A percentile compares a stretch with the other conserved stretches of the same genome.
These are phyloP conservation scores for Casuarius casuarius DNA, from an alignment of 2,113 vertebrate species.

Conservation along the genomic window DNA sequence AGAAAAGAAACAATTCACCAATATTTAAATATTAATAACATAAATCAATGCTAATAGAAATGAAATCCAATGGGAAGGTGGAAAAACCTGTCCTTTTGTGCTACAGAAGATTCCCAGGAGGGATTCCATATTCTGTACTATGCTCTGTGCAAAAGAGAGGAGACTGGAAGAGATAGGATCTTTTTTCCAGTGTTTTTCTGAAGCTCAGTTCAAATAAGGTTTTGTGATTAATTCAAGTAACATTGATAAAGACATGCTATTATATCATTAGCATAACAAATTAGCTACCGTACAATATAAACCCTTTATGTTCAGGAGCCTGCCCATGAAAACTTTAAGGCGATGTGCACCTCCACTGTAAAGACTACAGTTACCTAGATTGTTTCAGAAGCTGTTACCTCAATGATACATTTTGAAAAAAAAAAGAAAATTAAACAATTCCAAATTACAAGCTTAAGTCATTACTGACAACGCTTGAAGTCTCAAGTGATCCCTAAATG, in stretches of 20 bases:
- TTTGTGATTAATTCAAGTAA: background rate
- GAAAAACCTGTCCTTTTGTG: background rate
- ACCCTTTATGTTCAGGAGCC: background rate
- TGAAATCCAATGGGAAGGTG: background rate
- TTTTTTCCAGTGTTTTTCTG: background rate
- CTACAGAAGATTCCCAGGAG: background rate
- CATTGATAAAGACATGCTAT: background rate
- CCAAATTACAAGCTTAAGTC: background rate
- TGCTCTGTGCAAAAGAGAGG: background rate
- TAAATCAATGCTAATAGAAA: background rate
- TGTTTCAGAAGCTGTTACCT: background rate
- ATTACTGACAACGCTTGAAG: background rate
- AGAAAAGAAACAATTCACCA: background rate
- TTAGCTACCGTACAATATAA: background rate
- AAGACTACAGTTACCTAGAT: background rate
- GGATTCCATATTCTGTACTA: background rate
- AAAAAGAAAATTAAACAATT: background rate
- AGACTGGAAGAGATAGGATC: background rate
- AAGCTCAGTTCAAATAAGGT: background rate
- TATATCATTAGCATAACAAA: background rate
- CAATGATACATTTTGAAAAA: background rate
- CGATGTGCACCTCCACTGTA: background rate
- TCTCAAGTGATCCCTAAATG: background rate
- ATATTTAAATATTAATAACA: background rate
- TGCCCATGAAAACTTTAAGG: background rate